Evolutionary conservation across 2,888 invertebrate genomes (phyloP).

Genomic region (Theretra japonica): DNA sequence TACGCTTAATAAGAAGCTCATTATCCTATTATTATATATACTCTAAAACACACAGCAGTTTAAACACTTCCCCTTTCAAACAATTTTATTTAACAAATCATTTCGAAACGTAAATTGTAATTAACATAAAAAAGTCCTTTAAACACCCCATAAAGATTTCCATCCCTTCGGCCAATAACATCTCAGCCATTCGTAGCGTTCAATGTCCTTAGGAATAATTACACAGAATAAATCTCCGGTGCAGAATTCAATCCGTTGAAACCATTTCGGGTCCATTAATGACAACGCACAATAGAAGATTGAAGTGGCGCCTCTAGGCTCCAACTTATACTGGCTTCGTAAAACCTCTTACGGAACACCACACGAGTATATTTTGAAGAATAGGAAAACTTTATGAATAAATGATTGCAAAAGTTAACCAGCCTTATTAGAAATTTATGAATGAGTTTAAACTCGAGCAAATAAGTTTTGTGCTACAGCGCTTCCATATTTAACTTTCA

Average conservation of each 20-base stretch:
- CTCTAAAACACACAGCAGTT: too few relatives aligned
- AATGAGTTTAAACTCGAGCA: conserved; percentile 25
- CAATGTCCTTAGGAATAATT: conserved; percentile 37
- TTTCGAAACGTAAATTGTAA: not conserved
- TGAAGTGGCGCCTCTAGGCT: conserved; percentile 36
- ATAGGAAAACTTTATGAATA: conserved; percentile 16
- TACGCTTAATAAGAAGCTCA: too few relatives aligned
- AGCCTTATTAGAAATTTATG: conserved; percentile 38
- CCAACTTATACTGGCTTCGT: not conserved
- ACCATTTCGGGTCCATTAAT: conserved; percentile 45
- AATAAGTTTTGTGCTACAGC: conserved; percentile 13
- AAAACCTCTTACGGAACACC: not conserved
- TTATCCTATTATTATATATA: too few relatives aligned
- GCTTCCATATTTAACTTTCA: conserved; percentile 17
- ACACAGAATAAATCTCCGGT: conserved; percentile 38
- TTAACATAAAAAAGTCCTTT: not conserved
- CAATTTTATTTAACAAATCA: not conserved
- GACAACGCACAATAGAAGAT: conserved; percentile 43
- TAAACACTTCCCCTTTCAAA: not conserved
- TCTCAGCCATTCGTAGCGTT: too few relatives aligned
- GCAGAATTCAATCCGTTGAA: conserved; percentile 45
- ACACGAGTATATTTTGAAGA: not conserved
- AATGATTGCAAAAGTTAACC: conserved; percentile 36
- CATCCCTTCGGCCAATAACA: not conserved
- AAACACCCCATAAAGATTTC: not conserved